A percentile compares a stretch with the other conserved stretches of the same genome.
These are phyloP conservation scores for Heliconius eleuchia DNA, from an alignment of 1,140 invertebrate species.

Conservation along the genomic window DNA sequence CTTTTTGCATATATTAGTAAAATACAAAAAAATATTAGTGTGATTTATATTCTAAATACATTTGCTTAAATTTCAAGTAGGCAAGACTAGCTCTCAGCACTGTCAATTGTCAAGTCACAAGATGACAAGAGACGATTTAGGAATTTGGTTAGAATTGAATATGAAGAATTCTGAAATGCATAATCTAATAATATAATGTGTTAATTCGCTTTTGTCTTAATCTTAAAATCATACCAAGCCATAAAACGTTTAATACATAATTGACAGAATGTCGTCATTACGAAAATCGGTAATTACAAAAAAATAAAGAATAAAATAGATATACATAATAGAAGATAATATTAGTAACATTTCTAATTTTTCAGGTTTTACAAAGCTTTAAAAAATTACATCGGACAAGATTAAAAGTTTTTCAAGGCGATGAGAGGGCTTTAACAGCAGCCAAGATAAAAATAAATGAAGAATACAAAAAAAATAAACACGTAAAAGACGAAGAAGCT, in stretches of 20 bases:
- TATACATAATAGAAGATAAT: background rate
- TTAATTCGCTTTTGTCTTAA: background rate
- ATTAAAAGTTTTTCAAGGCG: slow-evolving; percentile 83
- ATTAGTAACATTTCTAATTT: slow-evolving; percentile 24
- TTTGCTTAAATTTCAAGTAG: too few relatives aligned
- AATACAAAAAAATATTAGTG: too few relatives aligned
- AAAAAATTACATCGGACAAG: slow-evolving; percentile 85
- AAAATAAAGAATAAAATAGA: background rate
- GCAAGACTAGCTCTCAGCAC: too few relatives aligned
- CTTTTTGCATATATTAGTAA: too few relatives aligned
- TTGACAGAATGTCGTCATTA: background rate
- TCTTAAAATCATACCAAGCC: too few relatives aligned
- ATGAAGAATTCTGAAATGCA: background rate
- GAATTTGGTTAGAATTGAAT: background rate
- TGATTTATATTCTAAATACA: too few relatives aligned
- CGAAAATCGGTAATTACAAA: background rate
- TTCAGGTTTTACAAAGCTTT: slow-evolving; percentile 84
- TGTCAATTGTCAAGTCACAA: background rate
- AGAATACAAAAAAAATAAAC: slow-evolving; percentile 84
- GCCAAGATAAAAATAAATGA: slow-evolving; percentile 84
- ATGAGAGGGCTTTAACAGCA: slow-evolving; percentile 82
- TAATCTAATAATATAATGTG: background rate
- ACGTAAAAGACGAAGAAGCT: slow-evolving; percentile 77
- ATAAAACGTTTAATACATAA: background rate
- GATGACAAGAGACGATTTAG: background rate